Evolutionary conservation across 2,113 vertebrate species (phyloP).

Genomic region (Leptodactylus fuscus): DNA sequence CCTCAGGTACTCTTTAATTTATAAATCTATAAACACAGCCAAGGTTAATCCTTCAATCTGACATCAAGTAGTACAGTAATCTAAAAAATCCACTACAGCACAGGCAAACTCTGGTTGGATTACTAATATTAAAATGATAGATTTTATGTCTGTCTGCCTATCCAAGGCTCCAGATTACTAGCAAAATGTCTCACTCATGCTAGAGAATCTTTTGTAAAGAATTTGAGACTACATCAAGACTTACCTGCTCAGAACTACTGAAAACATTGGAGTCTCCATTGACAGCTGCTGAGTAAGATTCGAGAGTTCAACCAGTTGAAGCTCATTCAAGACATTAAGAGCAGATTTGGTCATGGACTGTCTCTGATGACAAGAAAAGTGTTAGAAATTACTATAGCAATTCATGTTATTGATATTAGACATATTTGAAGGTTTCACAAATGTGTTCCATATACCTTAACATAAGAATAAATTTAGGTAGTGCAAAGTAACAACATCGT

Average conservation of each 20-base stretch:
- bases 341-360: conserved; percentile 7
- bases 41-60: background rate
- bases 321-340: background rate
- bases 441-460: too few species aligned
- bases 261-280: conserved; percentile 62
- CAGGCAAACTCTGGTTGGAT: too few species aligned
- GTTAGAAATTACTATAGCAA: too few species aligned
- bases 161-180: too few species aligned
- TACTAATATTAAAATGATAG: too few species aligned
- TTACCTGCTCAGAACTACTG: conserved; percentile 69
- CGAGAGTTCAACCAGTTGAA: background rate
- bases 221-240: conserved; percentile 15
- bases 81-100: too few species aligned
- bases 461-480: too few species aligned
- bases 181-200: background rate
- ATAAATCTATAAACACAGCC: background rate
- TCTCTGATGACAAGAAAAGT: background rate
- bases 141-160: background rate
- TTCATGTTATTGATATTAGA: too few species aligned
- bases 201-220: background rate
- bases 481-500: too few species aligned
- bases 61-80: background rate
- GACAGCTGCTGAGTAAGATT: background rate
- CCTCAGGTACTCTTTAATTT: too few species aligned
- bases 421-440: too few species aligned